Evolutionary conservation across 2,888 invertebrate genomes (phyloP), one percentile per base, ranked within the genome.

Genomic region (Encarsia formosa): DNA sequence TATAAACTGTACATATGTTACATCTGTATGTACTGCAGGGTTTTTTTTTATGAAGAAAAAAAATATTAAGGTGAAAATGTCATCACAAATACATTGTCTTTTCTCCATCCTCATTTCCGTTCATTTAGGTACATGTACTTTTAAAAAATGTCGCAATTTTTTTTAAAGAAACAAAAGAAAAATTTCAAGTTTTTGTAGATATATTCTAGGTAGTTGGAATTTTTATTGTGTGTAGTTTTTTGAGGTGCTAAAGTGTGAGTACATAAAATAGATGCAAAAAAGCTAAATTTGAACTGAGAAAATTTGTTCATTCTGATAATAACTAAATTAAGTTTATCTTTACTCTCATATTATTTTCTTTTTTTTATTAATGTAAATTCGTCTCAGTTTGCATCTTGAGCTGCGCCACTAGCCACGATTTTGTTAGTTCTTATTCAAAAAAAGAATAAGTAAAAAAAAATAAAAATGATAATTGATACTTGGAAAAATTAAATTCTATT

Each of bases 401-500:
- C 42, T 20, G 29, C 35, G 15, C 6, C 9, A 9, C 19, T 49
- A 52, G 29, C n/a, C 9, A 13, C 16, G 29, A 29, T 43, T 52
- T 26, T 19, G 1, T 46, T 52, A 37, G 5, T 48, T 41, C 37
- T 38, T 24, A 42, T 38, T 51, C 48, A 5, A 44, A 40, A 38
- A 49, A 24, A 22, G 15, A 22, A 38, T 48, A 43, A 42, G 35
- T 39, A 11, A 49, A 46, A 31, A 15, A 41, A 39, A 50, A 37
- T 41, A 15, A 37, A 11, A 39, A 22, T 19, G 20, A 5, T 3
- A 56, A 44, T 42, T 22, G 22, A 23, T 53, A 47, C 31, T n/a
- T 45, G 47, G 40, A 40, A 57, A 51, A 42, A 19, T 49, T 39
- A 16, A 48, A 49, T 46, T 54, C 44, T 47, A 47, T 54, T 57